These are phyloP conservation scores for Centropyge bicolor DNA, from an alignment of 2,797 vertebrate genomes.

Conservation along the genomic window DNA sequence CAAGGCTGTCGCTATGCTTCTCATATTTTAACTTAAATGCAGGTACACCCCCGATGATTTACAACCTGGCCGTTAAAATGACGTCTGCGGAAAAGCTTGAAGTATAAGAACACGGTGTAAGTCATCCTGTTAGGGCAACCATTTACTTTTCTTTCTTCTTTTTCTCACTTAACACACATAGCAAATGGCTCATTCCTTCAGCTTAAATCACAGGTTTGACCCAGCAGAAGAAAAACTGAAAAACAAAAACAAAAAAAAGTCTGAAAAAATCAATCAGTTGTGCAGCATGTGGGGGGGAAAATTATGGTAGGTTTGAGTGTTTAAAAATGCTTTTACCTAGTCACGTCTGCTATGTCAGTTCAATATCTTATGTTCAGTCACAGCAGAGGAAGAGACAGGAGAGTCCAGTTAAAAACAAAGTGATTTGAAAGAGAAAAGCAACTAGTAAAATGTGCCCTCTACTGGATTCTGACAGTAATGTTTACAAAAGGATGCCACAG, in stretches of 20 bases:
- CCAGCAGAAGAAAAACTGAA: conserved; percentile 18
- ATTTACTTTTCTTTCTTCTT: conserved; percentile 23
- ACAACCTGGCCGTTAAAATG: conserved; percentile 58
- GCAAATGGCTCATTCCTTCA: conserved; percentile 29
- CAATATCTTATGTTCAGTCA: conserved; percentile 19
- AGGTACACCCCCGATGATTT: conserved; percentile 65
- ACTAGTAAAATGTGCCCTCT: conserved; percentile 76
- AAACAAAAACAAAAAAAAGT: conserved; percentile 15
- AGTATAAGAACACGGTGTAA: conserved; percentile 44
- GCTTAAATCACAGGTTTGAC: conserved; percentile 28
- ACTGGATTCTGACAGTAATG: conserved; percentile 69
- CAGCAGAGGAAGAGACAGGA: conserved; percentile 7
- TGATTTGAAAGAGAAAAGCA: conserved; percentile 33
- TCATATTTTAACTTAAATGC: conserved; percentile 65
- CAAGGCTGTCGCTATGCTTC: conserved; percentile 46
- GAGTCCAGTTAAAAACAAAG: conserved; percentile 29
- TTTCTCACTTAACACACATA: conserved; percentile 5
- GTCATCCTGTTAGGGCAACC: conserved; percentile 30
- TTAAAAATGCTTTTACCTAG: conserved; percentile 12
- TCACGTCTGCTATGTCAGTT: conserved; percentile 18
- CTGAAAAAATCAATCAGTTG: conserved; percentile 21
- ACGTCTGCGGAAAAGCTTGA: conserved; percentile 40
- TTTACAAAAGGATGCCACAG: background rate
- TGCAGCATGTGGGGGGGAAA: conserved; percentile 11
- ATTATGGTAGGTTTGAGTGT: conserved; percentile 13